These are phyloP conservation scores for Lateolabrax maculatus DNA, from an alignment of 2,797 vertebrate species.

Conservation along the genomic window DNA sequence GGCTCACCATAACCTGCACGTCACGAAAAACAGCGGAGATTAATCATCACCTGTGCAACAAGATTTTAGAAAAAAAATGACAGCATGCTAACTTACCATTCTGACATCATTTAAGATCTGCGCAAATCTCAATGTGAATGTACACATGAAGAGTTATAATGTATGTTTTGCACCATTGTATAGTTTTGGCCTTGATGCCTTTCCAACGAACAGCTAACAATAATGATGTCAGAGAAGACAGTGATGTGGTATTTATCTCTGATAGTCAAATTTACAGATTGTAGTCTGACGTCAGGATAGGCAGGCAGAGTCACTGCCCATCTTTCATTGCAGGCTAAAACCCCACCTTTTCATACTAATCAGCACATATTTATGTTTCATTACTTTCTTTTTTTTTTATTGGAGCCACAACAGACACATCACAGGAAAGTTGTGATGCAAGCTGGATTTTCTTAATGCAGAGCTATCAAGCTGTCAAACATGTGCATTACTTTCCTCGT, in stretches of 20 bases:
- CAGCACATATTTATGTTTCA: not conserved
- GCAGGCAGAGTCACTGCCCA: not conserved
- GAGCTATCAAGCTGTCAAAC: not conserved
- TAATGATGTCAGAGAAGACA: not conserved
- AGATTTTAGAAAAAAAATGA: not conserved
- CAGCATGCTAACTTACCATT: not conserved
- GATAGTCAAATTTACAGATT: not conserved
- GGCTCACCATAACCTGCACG: slow-evolving; percentile 76
- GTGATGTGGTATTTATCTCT: not conserved
- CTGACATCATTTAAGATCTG: not conserved
- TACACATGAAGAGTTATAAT: not conserved
- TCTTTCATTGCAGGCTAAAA: not conserved
- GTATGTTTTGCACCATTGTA: not conserved
- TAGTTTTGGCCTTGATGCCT: not conserved
- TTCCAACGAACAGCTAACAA: not conserved
- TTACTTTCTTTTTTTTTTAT: not conserved
- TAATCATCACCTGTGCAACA: not conserved
- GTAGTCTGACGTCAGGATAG: not conserved
- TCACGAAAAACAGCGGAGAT: slow-evolving; percentile 3
- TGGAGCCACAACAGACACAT: no score
- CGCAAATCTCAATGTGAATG: not conserved
- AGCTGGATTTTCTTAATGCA: not conserved
- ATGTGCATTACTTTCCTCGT: not conserved
- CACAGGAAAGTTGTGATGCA: not conserved
- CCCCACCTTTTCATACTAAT: not conserved